Percentiles rank a stretch among this genome's conserved stretches.
phyloP scores from a whole-genome alignment of 1,140 invertebrate species.

The Zaprionus ornatus region DNA sequence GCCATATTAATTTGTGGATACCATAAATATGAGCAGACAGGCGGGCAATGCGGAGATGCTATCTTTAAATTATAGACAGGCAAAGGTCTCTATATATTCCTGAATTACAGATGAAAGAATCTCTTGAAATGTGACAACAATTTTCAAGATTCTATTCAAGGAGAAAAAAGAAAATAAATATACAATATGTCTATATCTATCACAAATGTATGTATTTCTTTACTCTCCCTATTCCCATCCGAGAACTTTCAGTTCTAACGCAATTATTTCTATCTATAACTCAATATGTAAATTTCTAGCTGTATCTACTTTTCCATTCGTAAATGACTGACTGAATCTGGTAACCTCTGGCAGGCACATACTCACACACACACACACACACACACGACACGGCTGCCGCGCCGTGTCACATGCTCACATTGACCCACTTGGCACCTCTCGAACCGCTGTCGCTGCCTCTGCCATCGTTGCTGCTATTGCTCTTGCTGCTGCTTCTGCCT shows the following conservation, averaged over 20 bases:
- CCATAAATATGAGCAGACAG: conserved; percentile 12
- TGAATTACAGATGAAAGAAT: neutral
- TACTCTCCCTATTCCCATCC: neutral
- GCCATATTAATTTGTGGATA: conserved; percentile 47
- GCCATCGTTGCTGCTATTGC: neutral
- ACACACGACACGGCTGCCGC: neutral
- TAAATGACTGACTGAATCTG: neutral
- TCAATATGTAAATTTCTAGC: neutral
- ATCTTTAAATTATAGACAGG: neutral
- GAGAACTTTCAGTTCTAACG: too few relatives aligned
- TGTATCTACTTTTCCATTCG: neutral
- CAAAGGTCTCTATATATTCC: too few relatives aligned
- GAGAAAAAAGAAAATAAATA: too few relatives aligned
- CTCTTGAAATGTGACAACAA: neutral
- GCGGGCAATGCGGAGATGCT: neutral
- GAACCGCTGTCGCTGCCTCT: conserved; percentile 19
- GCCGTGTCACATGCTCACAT: conserved; percentile 46
- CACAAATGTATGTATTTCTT: neutral
- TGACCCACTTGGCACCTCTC: conserved; percentile 68
- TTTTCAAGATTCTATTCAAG: neutral
- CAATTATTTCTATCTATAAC: neutral
- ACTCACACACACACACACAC: neutral
- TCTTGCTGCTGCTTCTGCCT: neutral
- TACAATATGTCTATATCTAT: neutral
- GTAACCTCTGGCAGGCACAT: conserved; percentile 13